phyloP scores from a whole-genome alignment of 1,140 invertebrate species.

The Melitaea cinxia region DNA sequence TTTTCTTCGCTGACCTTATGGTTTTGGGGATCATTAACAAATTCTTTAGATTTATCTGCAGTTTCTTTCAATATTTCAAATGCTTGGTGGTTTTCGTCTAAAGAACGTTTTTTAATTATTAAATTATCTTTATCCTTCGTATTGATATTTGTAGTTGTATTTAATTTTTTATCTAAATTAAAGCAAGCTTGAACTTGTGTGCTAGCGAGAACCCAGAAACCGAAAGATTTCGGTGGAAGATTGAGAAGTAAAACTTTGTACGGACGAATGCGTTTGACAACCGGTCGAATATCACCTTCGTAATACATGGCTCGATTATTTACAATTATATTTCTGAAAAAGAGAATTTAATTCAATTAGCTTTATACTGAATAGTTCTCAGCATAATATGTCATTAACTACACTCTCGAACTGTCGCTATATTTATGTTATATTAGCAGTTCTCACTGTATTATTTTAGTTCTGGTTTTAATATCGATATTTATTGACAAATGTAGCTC shows the following conservation, averaged over 20 bases:
- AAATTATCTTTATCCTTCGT: constrained; percentile 31
- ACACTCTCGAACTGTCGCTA: too few species aligned
- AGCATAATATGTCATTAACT: too few species aligned
- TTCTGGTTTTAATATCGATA: too few species aligned
- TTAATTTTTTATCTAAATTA: constrained; percentile 36
- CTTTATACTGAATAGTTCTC: too few species aligned
- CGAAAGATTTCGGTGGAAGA: constrained; percentile 81
- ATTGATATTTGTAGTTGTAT: constrained; percentile 36
- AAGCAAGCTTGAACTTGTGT: constrained; percentile 76
- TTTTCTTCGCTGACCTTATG: constrained; percentile 22
- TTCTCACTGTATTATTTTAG: too few species aligned
- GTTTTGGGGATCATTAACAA: constrained; percentile 14
- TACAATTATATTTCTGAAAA: constrained; percentile 79
- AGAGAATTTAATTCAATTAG: not conserved
- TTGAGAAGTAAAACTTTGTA: constrained; percentile 75
- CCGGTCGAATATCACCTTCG: constrained; percentile 78
- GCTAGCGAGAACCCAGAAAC: constrained; percentile 83
- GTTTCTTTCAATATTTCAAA: not conserved
- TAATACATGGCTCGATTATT: constrained; percentile 78
- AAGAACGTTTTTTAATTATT: constrained; percentile 42
- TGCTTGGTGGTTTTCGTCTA: constrained; percentile 20
- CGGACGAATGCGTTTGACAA: constrained; percentile 66
- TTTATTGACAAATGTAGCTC: too few species aligned
- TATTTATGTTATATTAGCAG: too few species aligned
- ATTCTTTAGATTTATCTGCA: constrained; percentile 17